Evolutionary conservation across 2,113 vertebrate genomes (phyloP), one percentile per base, ranked within the genome.

Genomic region (Terrapene triunguis): DNA sequence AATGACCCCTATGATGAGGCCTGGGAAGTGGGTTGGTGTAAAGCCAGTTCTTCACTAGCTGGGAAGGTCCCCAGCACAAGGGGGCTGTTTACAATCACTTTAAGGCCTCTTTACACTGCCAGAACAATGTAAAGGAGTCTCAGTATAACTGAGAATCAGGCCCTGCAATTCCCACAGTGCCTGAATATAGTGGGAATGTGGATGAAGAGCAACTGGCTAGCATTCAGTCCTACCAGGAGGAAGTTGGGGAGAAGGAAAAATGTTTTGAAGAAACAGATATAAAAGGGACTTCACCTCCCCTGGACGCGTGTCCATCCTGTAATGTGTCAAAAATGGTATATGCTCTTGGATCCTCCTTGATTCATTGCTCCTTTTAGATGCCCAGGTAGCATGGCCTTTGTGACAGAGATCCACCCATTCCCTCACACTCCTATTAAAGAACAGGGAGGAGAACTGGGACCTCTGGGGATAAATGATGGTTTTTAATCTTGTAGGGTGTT

Each of bases 401-500:
- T 44, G 74, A 76, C 42, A 44, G 11, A 25, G 42, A 76, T 25
- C 24, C 42, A 13, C 74, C 22, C 12, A 24, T 35, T 42, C 42
- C 72, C 72, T 44, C 72, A 42, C 12, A 47, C 24, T 27, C 5
- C 27, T 74, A 22, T 74, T 76, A 47, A 27, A 42, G 42, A 47
- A 25, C 38, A 76, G 74, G 42, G 42, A 76, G 42, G 42, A 55
- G 42, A 93, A 81, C 50, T 0, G 79, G 55, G 35, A 38, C 51
- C 80, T 90, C 80, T 14, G 83, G 35, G 42, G 76, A 59, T 90
- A 94, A 96, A 94, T 90, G 81, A 85, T 6, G 25, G 32, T 90
- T 22, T 94, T 96, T 94, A 94, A 92, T 90, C 42, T 74, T 79
- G 10, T 42, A 3, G 65, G 25, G 19, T 92, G 29, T 95, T 90